These are phyloP conservation scores for Hylyphantes graminicola DNA, from an alignment of 1,140 invertebrate species.

Conservation along the genomic window DNA sequence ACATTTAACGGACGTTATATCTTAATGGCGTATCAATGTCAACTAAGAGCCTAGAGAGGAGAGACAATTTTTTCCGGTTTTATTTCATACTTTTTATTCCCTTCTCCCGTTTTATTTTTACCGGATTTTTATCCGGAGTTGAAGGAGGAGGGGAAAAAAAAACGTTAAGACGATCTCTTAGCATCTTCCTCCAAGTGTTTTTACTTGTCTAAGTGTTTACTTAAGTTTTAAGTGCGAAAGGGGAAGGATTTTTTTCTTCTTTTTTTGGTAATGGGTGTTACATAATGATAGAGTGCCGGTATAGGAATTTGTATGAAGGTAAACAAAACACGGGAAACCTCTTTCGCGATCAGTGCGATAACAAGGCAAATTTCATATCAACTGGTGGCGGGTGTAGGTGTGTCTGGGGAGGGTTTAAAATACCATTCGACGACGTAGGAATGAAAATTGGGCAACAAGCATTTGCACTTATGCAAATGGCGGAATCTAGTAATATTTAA, in stretches of 20 bases:
- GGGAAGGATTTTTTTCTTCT: background rate
- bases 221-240: conserved; percentile 57
- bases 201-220: conserved; percentile 60
- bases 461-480: conserved; percentile 58
- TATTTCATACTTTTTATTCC: conserved; percentile 4
- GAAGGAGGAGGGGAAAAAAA: background rate
- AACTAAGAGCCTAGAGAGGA: conserved; percentile 41
- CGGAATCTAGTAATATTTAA: conserved; percentile 5
- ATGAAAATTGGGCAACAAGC: conserved; percentile 34
- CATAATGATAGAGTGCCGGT: conserved; percentile 8
- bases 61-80: conserved; percentile 40
- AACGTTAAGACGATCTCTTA: conserved; percentile 43
- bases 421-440: background rate
- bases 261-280: background rate
- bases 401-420: background rate
- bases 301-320: conserved; percentile 22
- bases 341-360: background rate
- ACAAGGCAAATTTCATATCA: background rate
- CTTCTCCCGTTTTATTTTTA: conserved; percentile 4
- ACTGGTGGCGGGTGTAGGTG: conserved; percentile 34
- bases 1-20: conserved; percentile 55
- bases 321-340: background rate
- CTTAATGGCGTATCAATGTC: conserved; percentile 60
- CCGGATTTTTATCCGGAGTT: background rate
- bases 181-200: conserved; percentile 55